Conservation (phyloP, 2,797 vertebrate genomes). For the Mus caroli region DNA sequence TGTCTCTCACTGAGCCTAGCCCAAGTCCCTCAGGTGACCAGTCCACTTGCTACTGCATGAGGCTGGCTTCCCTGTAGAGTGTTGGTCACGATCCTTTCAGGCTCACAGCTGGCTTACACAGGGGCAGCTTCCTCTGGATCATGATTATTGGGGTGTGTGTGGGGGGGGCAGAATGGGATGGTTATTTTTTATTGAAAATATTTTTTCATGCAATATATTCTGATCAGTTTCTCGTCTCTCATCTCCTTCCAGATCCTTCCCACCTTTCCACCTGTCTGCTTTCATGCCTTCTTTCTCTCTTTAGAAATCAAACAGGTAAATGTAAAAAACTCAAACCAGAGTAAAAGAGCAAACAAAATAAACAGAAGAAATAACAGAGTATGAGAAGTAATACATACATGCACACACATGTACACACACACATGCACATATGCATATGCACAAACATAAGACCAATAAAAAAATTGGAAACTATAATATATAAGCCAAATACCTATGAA, state of each 20-base stretch:
- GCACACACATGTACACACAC: neutral
- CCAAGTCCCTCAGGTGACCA: neutral
- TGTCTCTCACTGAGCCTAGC: neutral
- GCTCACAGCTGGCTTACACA: neutral
- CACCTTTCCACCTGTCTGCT: neutral
- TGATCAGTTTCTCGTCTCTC: neutral
- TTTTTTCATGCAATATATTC: neutral
- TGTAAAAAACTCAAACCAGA: neutral
- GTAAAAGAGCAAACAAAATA: neutral
- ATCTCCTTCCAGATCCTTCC: neutral
- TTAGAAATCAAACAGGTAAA: neutral
- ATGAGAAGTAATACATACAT: neutral
- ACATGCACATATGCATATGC: rapidly evolving
- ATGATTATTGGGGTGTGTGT: too few species aligned
- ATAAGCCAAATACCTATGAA: neutral
- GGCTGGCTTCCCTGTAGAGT: neutral
- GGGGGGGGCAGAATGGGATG: neutral
- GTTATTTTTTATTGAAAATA: neutral
- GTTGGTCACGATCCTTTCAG: rapidly evolving
- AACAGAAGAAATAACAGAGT: neutral
- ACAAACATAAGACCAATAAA: neutral
- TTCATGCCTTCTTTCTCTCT: neutral
- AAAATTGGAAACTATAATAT: neutral
- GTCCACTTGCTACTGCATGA: neutral
- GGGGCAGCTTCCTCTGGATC: too few species aligned